Base-by-base conservation (phyloP, 2,113 vertebrate genomes). In the Ptilonorhynchus violaceus region DNA sequence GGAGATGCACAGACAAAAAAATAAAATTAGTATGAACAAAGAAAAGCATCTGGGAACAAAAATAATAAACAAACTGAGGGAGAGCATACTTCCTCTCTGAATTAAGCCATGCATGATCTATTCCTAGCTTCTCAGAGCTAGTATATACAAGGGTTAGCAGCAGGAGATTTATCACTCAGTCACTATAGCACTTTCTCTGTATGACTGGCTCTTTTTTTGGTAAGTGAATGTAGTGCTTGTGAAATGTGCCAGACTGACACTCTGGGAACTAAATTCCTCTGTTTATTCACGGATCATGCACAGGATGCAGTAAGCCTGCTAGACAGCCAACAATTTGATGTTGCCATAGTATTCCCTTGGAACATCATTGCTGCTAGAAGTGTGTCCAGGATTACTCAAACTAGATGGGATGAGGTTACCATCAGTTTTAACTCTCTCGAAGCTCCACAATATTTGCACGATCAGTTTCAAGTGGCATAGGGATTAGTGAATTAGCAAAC, bases 231-330 rank as follows among this genome's bases (percentile, higher is more conserved):
- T 88, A 83, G 59, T 63, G 88, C 68, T 80, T 88, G 88, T 94
- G 93, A 96, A 95, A 95, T 96, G 88, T 92, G 96, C 93, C 92
- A 97, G 96, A 96, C 95, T 96, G 96, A 95, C 92, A 91, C 90
- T 79, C 82, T 50, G 47, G 88, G 90, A 96, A 75, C 88, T 90
- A 56, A 92, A 94, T 92, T 91, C 88, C 75, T 84, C 90, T 93
- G 82, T 96, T 97, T 96, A 92, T 97, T 97, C 95, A 86, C 18
- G 28, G 92, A 88, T 94, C 88, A 33, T 96, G 93, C 90, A 96
- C 95, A 96, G 90, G 92, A 94, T 92, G 90, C 92, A 78, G 79
- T 84, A 90, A 95, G 95, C 47, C 82, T 86, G 60, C 64, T 70
- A 96, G 95, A 80, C 92, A 95, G 96, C 88, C 95, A 95, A 74